Base-by-base conservation (phyloP, 2,113 vertebrate genomes). In the Ictidomys tridecemlineatus region DNA sequence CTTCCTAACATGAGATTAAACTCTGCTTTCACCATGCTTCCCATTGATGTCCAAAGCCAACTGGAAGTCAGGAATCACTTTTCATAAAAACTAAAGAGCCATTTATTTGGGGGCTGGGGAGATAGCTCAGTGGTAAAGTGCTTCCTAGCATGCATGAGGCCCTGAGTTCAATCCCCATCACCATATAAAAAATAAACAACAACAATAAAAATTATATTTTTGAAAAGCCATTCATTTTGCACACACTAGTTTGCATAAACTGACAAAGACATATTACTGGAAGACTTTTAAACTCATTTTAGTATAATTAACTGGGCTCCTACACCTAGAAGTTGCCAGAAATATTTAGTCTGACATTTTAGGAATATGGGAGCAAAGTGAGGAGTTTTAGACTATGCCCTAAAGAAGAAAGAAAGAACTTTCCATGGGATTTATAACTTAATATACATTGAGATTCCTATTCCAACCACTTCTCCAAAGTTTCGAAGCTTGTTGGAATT, bases 341-440 rank as follows among this genome's bases (percentile, higher is more conserved):
- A 30, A 86, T 34, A 73, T 67, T 93, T 32, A 58, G 34, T 67
- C 82, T 58, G 39, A 22, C 3, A 30, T 42, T 45, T 56, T 37
- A 83, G 63, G 53, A 90, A 42, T 34, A 51, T 61, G 12, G 26
- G 12, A 6, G 5, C 37, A 70, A 80, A 16, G 16, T 53, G 32
- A 85, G 24, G 7, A 74, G 39, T 51, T 78, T 77, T 53, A 61
- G 24, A 30, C 14, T 86, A 48, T 80, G 51, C 48, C 56, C 10
- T 63, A 76, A 76, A 58, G n/a, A 72, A 88, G 48, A 84, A 72
- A 87, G 58, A 84, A 73, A 88, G n/a, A 84, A 79, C 17, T 76
- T 82, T 84, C 48, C 48, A 20, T 39, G 72, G 70, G 48, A 22
- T 28, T 10, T 37, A 67, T 20, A 48, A 42, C 4, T 74, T 69